Evolutionary conservation across 2,888 invertebrate genomes (phyloP), one percentile per base, ranked within the genome.

Genomic region (Drosophila setosimentum): DNA sequence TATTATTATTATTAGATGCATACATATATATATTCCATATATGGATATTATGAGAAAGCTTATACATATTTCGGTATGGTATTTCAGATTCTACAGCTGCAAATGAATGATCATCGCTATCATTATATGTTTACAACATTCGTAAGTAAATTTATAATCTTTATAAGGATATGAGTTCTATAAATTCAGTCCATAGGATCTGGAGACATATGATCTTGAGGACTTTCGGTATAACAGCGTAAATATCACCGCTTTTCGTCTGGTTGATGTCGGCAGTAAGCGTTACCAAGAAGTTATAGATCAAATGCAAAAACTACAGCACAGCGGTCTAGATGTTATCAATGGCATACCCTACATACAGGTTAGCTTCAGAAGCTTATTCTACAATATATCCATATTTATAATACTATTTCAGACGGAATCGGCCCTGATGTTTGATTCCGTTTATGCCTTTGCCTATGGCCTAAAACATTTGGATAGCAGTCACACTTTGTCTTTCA

Each of bases 101-200:
- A 98, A 93, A 99, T 99, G 98, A 98, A 98, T 92, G 98, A 98
- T 92, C 97, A 98, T 92, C 95, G 97, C 88, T 98, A 98, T 91
- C 98, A 99, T 92, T 99, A 98, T 92, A 96, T 98, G 94, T 98
- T 98, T 92, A 98, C 98, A 21, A 98, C 98, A 5, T 97, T 98
- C 93, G 98, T 98, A 95, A 97, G 97, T 97, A 94, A n/a, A 27
- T 35, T 4, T 7, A 7, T n/a, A n/a, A 5, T 16, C 24, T 53
- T n/a, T 49, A 1, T 16, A 16, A 8, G 4, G 5, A 35, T 32
- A n/a, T 42, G 33, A 18, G 18, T 5, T 51, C 18, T 29, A 3
- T 48, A 13, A 53, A 21, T 54, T 40, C 21, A 29, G 42, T 29
- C 27, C 42, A 18, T 29, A 97, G 97, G 97, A 97, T 89, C 95